Percentiles rank a stretch among this genome's conserved stretches.
phyloP scores from a whole-genome alignment of 2,888 invertebrate species.

The Lasioglossum villosulum region DNA sequence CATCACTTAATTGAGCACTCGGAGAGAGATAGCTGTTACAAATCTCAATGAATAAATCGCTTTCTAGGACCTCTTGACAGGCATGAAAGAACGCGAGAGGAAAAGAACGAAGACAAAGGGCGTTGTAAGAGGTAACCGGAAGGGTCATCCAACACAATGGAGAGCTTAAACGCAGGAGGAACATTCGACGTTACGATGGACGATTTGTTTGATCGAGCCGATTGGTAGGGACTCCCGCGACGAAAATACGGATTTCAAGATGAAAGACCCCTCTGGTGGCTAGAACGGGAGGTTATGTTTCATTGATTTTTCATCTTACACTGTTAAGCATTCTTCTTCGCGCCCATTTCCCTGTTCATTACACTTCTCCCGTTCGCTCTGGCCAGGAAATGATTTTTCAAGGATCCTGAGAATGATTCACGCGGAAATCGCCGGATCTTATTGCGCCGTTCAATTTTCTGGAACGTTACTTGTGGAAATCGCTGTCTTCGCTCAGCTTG shows the following conservation, averaged over 20 bases:
- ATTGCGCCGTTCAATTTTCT: not conserved
- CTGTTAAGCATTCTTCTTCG: not conserved
- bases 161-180: not conserved
- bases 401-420: not conserved
- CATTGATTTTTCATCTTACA: slow-evolving; percentile 30
- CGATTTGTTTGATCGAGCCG: slow-evolving; percentile 6
- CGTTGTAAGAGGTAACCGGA: no score
- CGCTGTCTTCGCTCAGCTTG: not conserved
- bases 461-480: not conserved
- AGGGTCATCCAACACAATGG: not conserved
- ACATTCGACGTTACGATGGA: not conserved
- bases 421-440: not conserved
- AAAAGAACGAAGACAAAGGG: not conserved
- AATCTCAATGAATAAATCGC: no score
- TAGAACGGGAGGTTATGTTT: not conserved
- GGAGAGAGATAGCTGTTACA: no score
- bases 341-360: not conserved
- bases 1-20: no score
- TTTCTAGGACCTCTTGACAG: not conserved
- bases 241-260: not conserved
- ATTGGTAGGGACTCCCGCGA: not conserved
- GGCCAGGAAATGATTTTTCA: not conserved
- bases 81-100: not conserved
- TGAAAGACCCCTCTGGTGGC: not conserved
- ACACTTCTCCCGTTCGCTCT: not conserved